Percentiles rank a stretch among this genome's conserved stretches.
Evolutionary conservation across 2,113 vertebrate species (phyloP).

Genomic region (Marmota flaviventris): DNA sequence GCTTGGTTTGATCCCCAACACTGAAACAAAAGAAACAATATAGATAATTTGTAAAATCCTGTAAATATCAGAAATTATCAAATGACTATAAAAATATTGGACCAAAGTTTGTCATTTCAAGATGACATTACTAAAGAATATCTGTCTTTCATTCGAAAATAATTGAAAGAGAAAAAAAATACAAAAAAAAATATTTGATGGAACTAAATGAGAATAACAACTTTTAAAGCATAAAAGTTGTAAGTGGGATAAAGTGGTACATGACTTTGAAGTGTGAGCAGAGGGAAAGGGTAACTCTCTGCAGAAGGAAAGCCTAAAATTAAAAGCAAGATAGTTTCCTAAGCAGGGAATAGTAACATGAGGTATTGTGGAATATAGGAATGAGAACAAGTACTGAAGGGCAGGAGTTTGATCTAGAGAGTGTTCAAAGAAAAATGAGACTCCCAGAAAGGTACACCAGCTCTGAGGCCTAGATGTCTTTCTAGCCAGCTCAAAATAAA

Average conservation of each 20-base stretch:
- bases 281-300: not conserved
- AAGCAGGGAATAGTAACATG: not conserved
- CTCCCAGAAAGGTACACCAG: not conserved
- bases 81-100: not conserved
- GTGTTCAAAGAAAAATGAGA: not conserved
- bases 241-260: not conserved
- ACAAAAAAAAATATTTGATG: fast-evolving
- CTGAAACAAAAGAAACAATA: not conserved
- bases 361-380: not conserved
- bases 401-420: not conserved
- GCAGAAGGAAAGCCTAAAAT: not conserved
- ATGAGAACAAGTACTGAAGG: not conserved
- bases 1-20: not conserved
- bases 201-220: not conserved
- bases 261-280: not conserved
- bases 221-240: not conserved
- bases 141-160: not conserved
- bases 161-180: not conserved
- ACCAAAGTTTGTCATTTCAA: not conserved
- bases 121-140: not conserved
- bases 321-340: not conserved
- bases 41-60: not conserved
- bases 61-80: not conserved
- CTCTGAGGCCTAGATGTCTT: not conserved
- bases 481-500: not conserved